Evolutionary conservation across 2,888 invertebrate species (phyloP).

Genomic region (Sipha maydis): DNA sequence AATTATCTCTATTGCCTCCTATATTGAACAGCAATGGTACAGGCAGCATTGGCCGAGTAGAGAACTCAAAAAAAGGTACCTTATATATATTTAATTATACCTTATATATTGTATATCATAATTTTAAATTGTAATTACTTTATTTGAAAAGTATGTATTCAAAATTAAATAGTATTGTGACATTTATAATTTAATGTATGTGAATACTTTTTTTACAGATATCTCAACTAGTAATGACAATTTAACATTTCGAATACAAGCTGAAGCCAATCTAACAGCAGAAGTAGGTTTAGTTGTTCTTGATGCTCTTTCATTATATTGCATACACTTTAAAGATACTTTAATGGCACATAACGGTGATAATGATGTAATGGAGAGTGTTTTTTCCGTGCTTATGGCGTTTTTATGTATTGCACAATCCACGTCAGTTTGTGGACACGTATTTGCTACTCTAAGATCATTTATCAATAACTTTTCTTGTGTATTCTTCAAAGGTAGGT

Average conservation of each 20-base stretch:
- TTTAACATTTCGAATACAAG: slow-evolving; percentile 71
- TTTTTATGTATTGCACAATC: slow-evolving; percentile 90
- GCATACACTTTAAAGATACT: slow-evolving; percentile 76
- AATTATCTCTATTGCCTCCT: slow-evolving; percentile 7
- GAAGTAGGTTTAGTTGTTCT: slow-evolving; percentile 89
- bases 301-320: slow-evolving; percentile 87
- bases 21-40: slow-evolving; percentile 36
- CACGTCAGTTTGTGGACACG: slow-evolving; percentile 87
- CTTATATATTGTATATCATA: no score
- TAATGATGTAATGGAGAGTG: slow-evolving; percentile 81
- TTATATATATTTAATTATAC: no score
- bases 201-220: slow-evolving; percentile 28
- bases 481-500: slow-evolving; percentile 87
- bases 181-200: neutral
- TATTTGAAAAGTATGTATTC: neutral
- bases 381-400: slow-evolving; percentile 87
- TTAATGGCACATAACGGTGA: slow-evolving; percentile 74
- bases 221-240: slow-evolving; percentile 14
- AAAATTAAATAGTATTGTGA: neutral
- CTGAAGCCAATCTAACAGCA: slow-evolving; percentile 85
- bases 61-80: slow-evolving; percentile 51
- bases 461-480: slow-evolving; percentile 91
- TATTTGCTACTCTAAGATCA: slow-evolving; percentile 89
- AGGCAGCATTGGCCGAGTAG: slow-evolving; percentile 46
- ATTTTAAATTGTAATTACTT: neutral